Evolutionary conservation across 2,113 vertebrate genomes (phyloP).

Genomic region (Microcebus tavaratra): DNA sequence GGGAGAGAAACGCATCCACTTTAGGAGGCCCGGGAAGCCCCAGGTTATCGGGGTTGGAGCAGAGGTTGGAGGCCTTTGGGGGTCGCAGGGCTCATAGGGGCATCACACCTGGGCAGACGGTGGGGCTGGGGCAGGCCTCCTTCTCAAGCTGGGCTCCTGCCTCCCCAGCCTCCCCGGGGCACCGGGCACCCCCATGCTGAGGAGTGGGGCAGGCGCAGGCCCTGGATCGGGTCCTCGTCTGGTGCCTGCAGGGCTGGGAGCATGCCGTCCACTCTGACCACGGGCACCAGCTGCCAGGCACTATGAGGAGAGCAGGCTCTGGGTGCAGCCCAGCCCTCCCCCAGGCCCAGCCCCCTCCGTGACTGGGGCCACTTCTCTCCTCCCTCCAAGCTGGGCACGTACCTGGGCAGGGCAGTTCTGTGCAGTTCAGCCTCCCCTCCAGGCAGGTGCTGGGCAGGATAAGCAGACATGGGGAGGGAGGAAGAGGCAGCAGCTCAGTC

Average conservation of each 20-base stretch:
- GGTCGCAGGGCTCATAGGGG: background rate
- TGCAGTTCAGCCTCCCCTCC: constrained; percentile 86
- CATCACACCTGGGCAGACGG: constrained; percentile 87
- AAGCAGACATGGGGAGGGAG: too few relatives aligned
- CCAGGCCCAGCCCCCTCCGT: rapidly evolving
- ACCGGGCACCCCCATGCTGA: constrained; percentile 80
- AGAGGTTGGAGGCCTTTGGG: background rate
- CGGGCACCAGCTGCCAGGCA: constrained; percentile 89
- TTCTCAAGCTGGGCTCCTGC: constrained; percentile 86
- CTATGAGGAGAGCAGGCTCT: constrained; percentile 66
- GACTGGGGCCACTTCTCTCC: background rate
- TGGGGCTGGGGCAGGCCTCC: constrained; percentile 85
- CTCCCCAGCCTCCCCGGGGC: constrained; percentile 80
- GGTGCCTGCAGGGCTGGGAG: constrained; percentile 88
- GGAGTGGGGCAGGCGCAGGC: constrained; percentile 89
- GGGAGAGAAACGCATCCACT: background rate
- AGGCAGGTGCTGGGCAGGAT: constrained; percentile 86
- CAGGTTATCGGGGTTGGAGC: background rate
- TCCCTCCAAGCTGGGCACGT: background rate
- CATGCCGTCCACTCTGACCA: constrained; percentile 92
- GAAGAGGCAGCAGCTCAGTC: background rate
- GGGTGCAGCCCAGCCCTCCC: background rate
- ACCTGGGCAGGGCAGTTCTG: constrained; percentile 88
- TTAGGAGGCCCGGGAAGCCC: background rate
- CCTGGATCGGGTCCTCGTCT: constrained; percentile 87